Evolutionary conservation across 1,140 invertebrate species (phyloP), one percentile per base, ranked within the genome.

Genomic region (Drosophila nannoptera): DNA sequence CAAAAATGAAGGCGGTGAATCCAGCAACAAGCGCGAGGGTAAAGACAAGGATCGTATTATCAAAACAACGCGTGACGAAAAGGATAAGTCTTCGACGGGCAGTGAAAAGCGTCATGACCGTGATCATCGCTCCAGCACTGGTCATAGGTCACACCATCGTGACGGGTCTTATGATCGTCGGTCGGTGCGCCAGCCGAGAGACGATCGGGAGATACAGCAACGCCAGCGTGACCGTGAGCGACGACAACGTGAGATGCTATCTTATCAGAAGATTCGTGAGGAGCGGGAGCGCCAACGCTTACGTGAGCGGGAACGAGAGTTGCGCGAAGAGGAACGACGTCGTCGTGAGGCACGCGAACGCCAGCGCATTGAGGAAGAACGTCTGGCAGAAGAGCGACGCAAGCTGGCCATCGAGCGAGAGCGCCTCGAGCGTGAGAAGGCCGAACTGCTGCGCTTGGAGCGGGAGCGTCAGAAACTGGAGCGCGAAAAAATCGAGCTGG

Each of bases 401-500:
- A 94, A 95, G 76, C 90, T 96, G 38, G 91, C 93, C 36, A 84
- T 93, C 4, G 96, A 97, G 89, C 91, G 94, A 22, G 94, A 96
- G 78, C 92, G 92, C 46, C 92, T 96, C 16, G 95, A 95, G 80
- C 91, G 94, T 12, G 95, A 97, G 80, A 94, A 95, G 82, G 93
- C 94, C 35, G 96, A 97, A 87, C 88, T 96, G 9, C 87, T 96
- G 52, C 92, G 94, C 48, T 86, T 97, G 52, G 96, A 97, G 88
- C 91, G 95, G 4, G 95, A 97, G 87, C 91, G 94, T 36, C 94
- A 96, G 83, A 93, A 94, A 64, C 78, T 96, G 45, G 96, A 97
- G 89, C 90, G 96, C 12, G 96, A 97, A 75, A 94, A 95, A 83
- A 90, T 97, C 22, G 95, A 96, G 82, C 90, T 95, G 50, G 96